Conservation (phyloP, 2,113 vertebrate species). For the Gorsachius goisagi region DNA sequence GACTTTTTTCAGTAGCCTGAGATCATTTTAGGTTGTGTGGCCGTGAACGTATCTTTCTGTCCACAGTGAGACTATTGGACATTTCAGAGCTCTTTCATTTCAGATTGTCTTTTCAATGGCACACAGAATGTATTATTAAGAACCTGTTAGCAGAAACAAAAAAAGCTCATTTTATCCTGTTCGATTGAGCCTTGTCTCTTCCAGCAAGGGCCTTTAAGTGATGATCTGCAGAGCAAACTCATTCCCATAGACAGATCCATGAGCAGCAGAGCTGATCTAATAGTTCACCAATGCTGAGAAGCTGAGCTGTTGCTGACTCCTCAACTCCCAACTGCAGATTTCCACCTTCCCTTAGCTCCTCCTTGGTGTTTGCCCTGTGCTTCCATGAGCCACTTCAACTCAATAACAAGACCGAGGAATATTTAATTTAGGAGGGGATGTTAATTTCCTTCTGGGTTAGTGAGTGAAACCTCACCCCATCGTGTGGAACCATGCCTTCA, state of each 20-base stretch:
- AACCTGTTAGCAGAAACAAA: constrained; percentile 31
- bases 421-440: neutral
- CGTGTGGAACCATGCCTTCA: neutral
- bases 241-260: neutral
- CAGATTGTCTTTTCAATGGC: neutral
- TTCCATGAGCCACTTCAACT: neutral
- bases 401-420: neutral
- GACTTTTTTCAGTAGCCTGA: neutral
- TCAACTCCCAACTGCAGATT: neutral
- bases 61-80: neutral
- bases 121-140: neutral
- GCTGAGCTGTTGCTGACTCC: neutral
- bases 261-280: neutral
- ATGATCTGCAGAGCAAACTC: neutral
- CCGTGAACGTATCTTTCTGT: neutral
- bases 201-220: constrained; percentile 2
- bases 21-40: neutral
- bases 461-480: neutral
- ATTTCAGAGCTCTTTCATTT: neutral
- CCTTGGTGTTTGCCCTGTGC: neutral
- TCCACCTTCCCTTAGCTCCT: neutral
- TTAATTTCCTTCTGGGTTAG: neutral
- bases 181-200: constrained; percentile 28
- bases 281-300: neutral
- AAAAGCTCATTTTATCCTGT: constrained; percentile 2